Evolutionary conservation across 2,888 invertebrate species (phyloP).

Genomic region (Leuctra nigra): DNA sequence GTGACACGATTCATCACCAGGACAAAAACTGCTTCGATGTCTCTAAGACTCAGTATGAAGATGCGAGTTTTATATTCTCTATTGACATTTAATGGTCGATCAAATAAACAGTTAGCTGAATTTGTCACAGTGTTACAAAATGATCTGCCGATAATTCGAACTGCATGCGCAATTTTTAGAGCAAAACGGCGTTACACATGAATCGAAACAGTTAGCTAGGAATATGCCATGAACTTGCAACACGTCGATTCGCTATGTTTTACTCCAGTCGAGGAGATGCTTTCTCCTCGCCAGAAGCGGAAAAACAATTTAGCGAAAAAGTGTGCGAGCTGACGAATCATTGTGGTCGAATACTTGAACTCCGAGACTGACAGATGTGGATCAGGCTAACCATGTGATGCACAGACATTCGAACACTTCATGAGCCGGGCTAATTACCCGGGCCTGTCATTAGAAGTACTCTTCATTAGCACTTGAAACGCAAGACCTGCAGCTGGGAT

Average conservation of each 20-base stretch:
- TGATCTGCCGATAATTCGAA: constrained; percentile 5
- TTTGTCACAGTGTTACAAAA: constrained; percentile 7
- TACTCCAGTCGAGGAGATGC: constrained; percentile 1
- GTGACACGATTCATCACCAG: too few relatives aligned
- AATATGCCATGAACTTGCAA: background rate
- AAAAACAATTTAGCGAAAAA: background rate
- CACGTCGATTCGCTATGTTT: background rate
- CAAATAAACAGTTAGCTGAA: constrained; percentile 3
- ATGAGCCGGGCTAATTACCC: too few relatives aligned
- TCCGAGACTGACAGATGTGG: too few relatives aligned
- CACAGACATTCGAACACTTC: too few relatives aligned
- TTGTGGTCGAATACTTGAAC: too few relatives aligned
- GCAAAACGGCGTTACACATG: constrained; percentile 7
- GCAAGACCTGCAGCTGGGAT: too few relatives aligned
- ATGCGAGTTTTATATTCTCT: too few relatives aligned
- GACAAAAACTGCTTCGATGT: too few relatives aligned
- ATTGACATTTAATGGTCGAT: constrained; percentile 7
- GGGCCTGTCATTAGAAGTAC: too few relatives aligned
- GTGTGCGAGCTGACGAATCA: background rate
- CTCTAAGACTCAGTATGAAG: too few relatives aligned
- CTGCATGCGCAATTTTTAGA: constrained; percentile 5
- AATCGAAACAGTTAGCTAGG: constrained; percentile 3
- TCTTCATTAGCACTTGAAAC: too few relatives aligned
- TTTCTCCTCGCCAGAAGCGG: background rate
- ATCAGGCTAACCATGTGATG: too few relatives aligned